Evolutionary conservation across 2,113 vertebrate genomes (phyloP), one percentile per base, ranked within the genome.

Genomic region (Scatophagus argus): DNA sequence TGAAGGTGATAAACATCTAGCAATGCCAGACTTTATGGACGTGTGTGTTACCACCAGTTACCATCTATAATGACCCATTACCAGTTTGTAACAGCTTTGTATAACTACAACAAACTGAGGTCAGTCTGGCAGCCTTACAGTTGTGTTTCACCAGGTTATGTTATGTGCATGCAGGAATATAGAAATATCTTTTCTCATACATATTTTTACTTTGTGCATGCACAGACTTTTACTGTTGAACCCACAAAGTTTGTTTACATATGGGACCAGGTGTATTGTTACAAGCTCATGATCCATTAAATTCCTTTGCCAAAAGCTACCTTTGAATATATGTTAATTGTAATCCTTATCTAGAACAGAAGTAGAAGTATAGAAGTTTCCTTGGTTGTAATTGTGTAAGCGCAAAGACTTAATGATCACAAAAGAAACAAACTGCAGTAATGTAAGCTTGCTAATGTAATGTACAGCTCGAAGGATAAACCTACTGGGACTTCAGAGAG

Each of bases 281-380:
- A 29, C 8, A n/a, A n/a, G 16, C n/a, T 64, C 32, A 46, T 60
- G 62, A 78, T 66, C 44, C 29, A 62, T 84, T 62, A 63, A 72
- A 70, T 61, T 29, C 43, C 39, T 74, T 73, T 64, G 31, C 46
- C 32, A 31, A 60, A 60, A 58, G n/a, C 10, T 38, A 27, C 49
- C 10, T 13, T 67, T 19, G 25, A 32, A 27, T 32, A 62, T 59
- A 36, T 7, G 21, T 41, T 62, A 51, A 61, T 41, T 32, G 16
- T n/a, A n/a, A 52, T 59, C 43, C 43, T 71, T 61, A 25, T 39
- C 56, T 11, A 16, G 31, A 11, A 47, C n/a, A n/a, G n/a, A n/a
- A n/a, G n/a, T n/a, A n/a, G n/a, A n/a, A n/a, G n/a, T 61, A 31
- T 13, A 36, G 23, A 36, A 14, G 10, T 38, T 66, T 49, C 14